These are phyloP conservation scores for Pseudorhiza aurosa DNA, from an alignment of 30 jellyfish, hydroid and myxozoan genomes.

Conservation along the genomic window DNA sequence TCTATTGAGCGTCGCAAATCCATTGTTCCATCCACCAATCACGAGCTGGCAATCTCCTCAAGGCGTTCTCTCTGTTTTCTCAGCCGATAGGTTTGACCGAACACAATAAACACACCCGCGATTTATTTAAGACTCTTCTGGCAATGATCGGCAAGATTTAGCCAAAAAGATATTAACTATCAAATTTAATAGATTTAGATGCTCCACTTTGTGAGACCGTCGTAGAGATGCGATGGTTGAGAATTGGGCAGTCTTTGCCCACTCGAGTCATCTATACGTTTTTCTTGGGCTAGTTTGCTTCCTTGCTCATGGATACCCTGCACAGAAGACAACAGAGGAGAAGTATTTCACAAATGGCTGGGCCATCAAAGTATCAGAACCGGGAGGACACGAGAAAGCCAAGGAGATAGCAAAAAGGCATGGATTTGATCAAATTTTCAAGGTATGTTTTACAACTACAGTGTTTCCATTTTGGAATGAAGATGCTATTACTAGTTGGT, in stretches of 20 bases:
- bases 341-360: slow-evolving; percentile 97
- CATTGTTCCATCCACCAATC: slow-evolving; percentile 70
- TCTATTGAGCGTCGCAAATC: slow-evolving; percentile 82
- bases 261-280: slow-evolving; percentile 4
- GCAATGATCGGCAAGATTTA: slow-evolving; percentile 12
- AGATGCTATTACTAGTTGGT: background rate
- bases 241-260: slow-evolving; percentile 76
- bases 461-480: slow-evolving; percentile 8
- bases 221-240: slow-evolving; percentile 91
- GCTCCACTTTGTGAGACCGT: slow-evolving; percentile 52
- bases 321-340: slow-evolving; percentile 38
- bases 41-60: slow-evolving; percentile 27
- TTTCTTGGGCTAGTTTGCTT: background rate
- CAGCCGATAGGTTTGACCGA: slow-evolving; percentile 79
- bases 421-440: slow-evolving; percentile 92
- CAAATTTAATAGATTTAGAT: background rate
- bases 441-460: slow-evolving; percentile 59
- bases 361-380: slow-evolving; percentile 93
- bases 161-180: slow-evolving; percentile 14
- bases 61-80: slow-evolving; percentile 69
- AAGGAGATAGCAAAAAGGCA: slow-evolving; percentile 88
- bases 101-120: slow-evolving; percentile 82
- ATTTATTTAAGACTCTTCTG: slow-evolving; percentile 5
- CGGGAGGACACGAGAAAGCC: slow-evolving; percentile 82
- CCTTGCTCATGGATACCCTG: slow-evolving; percentile 14